Conservation (phyloP, 2,113 vertebrate species). For the Nycticryphes semicollaris region DNA sequence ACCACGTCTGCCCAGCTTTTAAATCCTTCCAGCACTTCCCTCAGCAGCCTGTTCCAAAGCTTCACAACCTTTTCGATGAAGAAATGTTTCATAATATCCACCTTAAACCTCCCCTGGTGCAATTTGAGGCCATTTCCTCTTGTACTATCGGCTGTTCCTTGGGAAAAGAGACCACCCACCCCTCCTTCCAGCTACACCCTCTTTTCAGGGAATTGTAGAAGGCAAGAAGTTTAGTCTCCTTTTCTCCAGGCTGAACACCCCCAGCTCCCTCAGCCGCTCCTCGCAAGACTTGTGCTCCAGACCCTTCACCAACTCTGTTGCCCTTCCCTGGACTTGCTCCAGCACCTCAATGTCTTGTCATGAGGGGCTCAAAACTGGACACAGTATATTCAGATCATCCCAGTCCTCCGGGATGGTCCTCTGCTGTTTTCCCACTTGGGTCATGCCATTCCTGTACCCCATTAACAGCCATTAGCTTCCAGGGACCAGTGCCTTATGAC, state of each 20-base stretch:
- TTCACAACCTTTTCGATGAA: neutral
- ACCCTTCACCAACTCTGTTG: neutral
- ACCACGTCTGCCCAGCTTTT: neutral
- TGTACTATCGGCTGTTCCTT: neutral
- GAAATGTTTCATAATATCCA: neutral
- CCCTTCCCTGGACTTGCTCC: neutral
- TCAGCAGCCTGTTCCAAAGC: neutral
- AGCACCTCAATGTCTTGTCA: neutral
- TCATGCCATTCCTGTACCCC: fast-evolving
- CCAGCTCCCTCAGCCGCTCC: neutral
- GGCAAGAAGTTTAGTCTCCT: neutral
- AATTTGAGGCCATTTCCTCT: neutral
- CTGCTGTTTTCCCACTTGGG: neutral
- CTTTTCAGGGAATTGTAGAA: neutral
- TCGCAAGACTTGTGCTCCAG: neutral
- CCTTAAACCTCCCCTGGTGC: neutral
- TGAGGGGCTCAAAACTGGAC: neutral
- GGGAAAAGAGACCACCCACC: neutral
- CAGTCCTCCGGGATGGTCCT: too few relatives aligned
- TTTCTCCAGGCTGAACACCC: neutral
- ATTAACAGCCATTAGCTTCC: fast-evolving
- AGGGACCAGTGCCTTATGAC: fast-evolving
- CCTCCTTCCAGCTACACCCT: neutral
- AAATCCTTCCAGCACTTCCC: neutral
- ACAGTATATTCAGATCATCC: neutral